Conservation (phyloP, 2,797 vertebrate genomes). For the Anas flavirostris region DNA sequence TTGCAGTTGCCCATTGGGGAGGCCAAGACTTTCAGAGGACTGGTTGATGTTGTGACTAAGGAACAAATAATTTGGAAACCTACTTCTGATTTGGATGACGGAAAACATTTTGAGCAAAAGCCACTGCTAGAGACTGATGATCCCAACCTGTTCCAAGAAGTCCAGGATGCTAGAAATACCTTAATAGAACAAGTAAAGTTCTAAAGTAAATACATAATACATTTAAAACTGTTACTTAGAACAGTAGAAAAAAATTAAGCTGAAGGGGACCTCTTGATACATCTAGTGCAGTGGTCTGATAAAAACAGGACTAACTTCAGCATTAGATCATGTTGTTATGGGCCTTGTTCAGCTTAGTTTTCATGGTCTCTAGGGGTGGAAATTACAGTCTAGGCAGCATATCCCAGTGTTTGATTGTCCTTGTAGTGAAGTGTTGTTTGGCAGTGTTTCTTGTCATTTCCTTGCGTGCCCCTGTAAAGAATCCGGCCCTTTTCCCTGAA, state of each 20-base stretch:
- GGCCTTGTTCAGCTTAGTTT: background rate
- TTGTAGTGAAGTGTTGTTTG: background rate
- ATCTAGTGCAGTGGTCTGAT: background rate
- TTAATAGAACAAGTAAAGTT: conserved; percentile 94
- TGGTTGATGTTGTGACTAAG: conserved; percentile 90
- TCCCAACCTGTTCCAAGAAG: conserved; percentile 81
- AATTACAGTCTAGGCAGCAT: background rate
- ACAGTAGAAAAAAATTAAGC: background rate
- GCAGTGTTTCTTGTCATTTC: background rate
- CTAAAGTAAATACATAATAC: conserved; percentile 71
- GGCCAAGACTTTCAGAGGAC: conserved; percentile 88
- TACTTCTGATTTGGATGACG: conserved; percentile 79
- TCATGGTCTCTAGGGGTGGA: background rate
- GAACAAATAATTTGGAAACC: conserved; percentile 86
- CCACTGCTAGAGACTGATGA: conserved; percentile 78
- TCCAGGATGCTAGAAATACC: conserved; percentile 83
- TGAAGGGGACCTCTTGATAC: background rate
- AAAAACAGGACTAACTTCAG: background rate
- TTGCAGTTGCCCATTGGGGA: conserved; percentile 90
- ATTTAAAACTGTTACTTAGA: conserved; percentile 10
- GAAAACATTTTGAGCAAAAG: conserved; percentile 84
- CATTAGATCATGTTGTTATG: background rate
- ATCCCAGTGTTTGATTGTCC: background rate
- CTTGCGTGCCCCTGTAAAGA: background rate
- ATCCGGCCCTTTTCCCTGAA: background rate